Evolutionary conservation across 1,140 invertebrate genomes (phyloP).

Genomic region (Megathymus violae): DNA sequence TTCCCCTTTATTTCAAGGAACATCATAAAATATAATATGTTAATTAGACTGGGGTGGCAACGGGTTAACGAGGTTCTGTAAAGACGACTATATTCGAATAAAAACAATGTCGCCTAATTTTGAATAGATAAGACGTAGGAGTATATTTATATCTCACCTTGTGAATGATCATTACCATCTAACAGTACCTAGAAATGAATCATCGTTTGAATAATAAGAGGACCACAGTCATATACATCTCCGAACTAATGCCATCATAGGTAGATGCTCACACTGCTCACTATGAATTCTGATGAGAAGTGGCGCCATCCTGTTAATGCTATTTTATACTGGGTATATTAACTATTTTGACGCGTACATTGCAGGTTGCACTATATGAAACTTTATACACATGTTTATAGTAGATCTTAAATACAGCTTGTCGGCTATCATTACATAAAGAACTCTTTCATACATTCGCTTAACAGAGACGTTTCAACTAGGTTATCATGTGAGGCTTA

Average conservation of each 20-base stretch:
- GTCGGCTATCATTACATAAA: too few species aligned
- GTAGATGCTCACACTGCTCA: slow-evolving; percentile 39
- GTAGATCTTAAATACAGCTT: too few species aligned
- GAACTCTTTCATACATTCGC: too few species aligned
- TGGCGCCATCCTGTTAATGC: slow-evolving; percentile 62
- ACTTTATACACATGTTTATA: too few species aligned
- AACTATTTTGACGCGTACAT: slow-evolving; percentile 37
- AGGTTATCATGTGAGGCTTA: too few species aligned
- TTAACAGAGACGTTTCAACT: too few species aligned
- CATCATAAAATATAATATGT: slow-evolving; percentile 10
- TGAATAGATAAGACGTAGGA: neutral
- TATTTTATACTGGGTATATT: slow-evolving; percentile 38
- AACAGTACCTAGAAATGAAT: slow-evolving; percentile 35
- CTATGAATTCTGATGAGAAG: slow-evolving; percentile 62
- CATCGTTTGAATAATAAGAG: slow-evolving; percentile 48
- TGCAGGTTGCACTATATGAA: too few species aligned
- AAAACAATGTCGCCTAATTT: slow-evolving; percentile 10
- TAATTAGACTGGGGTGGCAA: too few species aligned
- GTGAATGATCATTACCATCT: slow-evolving; percentile 9
- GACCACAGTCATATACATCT: slow-evolving; percentile 34
- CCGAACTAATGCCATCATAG: slow-evolving; percentile 43
- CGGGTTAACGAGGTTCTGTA: neutral
- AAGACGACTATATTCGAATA: neutral
- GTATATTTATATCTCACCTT: slow-evolving; percentile 4
- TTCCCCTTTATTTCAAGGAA: too few species aligned